Base-by-base conservation (phyloP, 1,140 invertebrate genomes). In the Zaprionus ghesquierei region DNA sequence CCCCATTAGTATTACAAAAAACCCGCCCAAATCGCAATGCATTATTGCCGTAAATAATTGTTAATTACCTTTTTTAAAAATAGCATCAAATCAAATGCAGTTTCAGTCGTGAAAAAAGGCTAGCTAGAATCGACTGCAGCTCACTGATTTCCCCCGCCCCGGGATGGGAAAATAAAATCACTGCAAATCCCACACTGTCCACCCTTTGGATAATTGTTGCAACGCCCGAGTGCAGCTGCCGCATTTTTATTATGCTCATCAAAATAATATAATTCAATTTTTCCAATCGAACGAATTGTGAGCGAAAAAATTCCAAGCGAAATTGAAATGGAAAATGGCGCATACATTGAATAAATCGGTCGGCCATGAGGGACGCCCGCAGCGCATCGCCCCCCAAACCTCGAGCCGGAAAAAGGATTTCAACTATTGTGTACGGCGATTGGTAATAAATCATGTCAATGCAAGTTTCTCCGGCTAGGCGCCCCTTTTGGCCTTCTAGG, bases 231-330 rank as follows among this genome's bases (percentile, higher is more conserved):
- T 68, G 69, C 69, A 68, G 35, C 63, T 68, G 75, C 65, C 66
- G 74, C 75, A 75, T 86, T 85, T n/a, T 86, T 77, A 81, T 86
- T 86, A 69, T 69, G 71, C 71, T 79, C 82, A 87, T 87, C 82
- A 87, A 87, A 87, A 82, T 76, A 63, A 68, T 87, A 87, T 87
- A 87, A 87, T 87, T 87, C 79, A 87, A 87, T 87, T 82, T 89
- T 87, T 77, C 72, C 82, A 87, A 82, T 87, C 68, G 72, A 62
- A 72, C 33, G 77, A 87, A 87, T 86, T 75, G 70, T 71, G 54
- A n/a, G 5, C 35, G 41, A 29, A 31, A 44, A 62, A 61, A 51
- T 29, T 29, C 27, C 15, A 9, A 25, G 10, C 29, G 12, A 58
- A 33, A 41, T 41, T 41, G n/a, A 41, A 41, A 41, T 41, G 5